Evolutionary conservation across 2,797 vertebrate genomes (phyloP), one percentile per base, ranked within the genome.

Genomic region (Neopelma chrysocephalum): DNA sequence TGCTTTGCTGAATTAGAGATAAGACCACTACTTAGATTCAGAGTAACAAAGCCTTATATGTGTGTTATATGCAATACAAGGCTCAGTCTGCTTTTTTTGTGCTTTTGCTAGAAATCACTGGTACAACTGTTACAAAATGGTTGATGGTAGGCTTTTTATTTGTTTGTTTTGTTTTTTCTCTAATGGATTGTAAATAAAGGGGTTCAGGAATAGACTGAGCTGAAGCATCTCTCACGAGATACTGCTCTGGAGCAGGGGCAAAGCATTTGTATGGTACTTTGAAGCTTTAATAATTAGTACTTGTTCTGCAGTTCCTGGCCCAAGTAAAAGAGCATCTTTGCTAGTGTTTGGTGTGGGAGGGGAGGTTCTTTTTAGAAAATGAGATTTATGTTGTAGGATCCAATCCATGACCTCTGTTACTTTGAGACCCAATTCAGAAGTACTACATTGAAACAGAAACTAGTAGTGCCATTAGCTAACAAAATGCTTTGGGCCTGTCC

Each of bases 261-360:
- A 78, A 50, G n/a, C 56, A 57, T 88, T 90, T 48, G 10, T 69
- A 23, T 53, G 25, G 21, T 90, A 65, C 82, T 83, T 79, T 45
- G 36, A 78, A 89, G 48, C 32, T 92, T 87, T 92, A 89, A 54
- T 90, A 88, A 72, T 92, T 92, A 77, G 81, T 78, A 62, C 34
- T 70, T 58, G 43, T 15, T 85, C 45, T 89, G 50, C 61, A 69
- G 5, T 72, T 94, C 51, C 36, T 83, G 27, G 54, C 32, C 22
- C 43, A 91, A 82, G 61, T 50, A 9, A 45, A 90, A 69, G n/a
- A 84, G 19, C 45, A 56, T 73, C 29, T 91, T 82, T 85, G 47
- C 54, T 80, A 4, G 16, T 53, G 61, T 84, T 82, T 77, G 31
- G 29, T 62, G 27, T 31, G 18, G 7, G 15, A 15, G 12, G 2